A percentile compares a stretch with the other conserved stretches of the same genome.
Conservation (phyloP, 2,797 vertebrate species). For the Ptychadena robeensis region DNA sequence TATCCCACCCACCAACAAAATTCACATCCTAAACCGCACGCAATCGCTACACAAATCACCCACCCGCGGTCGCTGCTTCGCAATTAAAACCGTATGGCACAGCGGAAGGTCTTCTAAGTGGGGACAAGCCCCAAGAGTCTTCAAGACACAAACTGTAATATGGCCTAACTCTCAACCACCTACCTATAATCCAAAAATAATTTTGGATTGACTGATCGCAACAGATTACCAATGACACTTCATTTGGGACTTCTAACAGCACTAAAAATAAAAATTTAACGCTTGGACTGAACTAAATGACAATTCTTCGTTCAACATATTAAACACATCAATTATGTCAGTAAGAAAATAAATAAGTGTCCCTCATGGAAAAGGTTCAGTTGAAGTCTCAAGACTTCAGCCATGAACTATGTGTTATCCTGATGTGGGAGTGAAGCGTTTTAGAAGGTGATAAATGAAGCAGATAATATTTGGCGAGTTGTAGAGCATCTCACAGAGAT, state of each 20-base stretch:
- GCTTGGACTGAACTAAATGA: neutral
- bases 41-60: no score
- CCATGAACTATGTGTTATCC: slow-evolving; percentile 70
- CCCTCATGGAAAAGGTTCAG: slow-evolving; percentile 31
- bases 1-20: no score
- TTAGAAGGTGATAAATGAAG: slow-evolving; percentile 67
- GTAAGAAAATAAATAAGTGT: slow-evolving; percentile 45
- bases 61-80: no score
- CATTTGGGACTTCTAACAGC: neutral
- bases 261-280: neutral
- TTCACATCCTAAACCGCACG: no score
- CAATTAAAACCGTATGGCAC: no score
- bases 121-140: no score
- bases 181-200: no score
- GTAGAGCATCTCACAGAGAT: slow-evolving; percentile 61
- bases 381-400: slow-evolving; percentile 48
- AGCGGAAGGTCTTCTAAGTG: no score
- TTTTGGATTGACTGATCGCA: no score
- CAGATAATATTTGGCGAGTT: slow-evolving; percentile 63
- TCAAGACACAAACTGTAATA: no score
- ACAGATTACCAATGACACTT: no score
- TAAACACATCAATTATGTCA: slow-evolving; percentile 37
- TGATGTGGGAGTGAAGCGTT: slow-evolving; percentile 60
- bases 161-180: no score
- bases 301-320: neutral